Percentiles rank a stretch among this genome's conserved stretches.
These are phyloP conservation scores for Martes martes DNA, from an alignment of 2,113 vertebrate genomes.

Conservation along the genomic window DNA sequence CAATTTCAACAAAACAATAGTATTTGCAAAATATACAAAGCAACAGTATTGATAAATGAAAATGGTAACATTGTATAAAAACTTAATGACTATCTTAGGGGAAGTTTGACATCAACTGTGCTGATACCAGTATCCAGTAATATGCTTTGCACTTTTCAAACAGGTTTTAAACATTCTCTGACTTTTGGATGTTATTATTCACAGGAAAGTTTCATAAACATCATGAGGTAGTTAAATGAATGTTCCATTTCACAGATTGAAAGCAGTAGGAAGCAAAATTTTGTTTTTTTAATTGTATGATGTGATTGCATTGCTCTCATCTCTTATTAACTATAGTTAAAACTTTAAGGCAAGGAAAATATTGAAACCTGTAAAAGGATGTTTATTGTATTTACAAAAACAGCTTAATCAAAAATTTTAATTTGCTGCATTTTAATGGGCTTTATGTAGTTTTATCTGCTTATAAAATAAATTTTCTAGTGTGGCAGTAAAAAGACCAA, in stretches of 20 bases:
- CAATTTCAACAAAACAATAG: background rate
- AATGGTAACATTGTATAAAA: background rate
- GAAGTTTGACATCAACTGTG: background rate
- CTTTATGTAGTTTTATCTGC: background rate
- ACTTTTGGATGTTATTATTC: background rate
- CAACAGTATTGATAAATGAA: background rate
- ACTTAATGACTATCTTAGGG: background rate
- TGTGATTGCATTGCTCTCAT: background rate
- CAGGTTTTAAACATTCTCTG: background rate
- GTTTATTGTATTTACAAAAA: background rate
- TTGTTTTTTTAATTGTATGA: background rate
- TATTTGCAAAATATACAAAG: background rate
- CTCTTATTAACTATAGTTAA: background rate
- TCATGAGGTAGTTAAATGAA: background rate
- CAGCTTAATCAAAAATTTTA: background rate
- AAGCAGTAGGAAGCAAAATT: background rate
- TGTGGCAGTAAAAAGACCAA: background rate
- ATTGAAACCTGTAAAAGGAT: background rate
- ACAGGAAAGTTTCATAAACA: background rate
- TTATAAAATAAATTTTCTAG: background rate
- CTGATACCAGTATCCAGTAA: background rate
- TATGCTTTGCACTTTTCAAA: background rate
- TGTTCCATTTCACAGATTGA: background rate
- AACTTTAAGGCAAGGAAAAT: background rate
- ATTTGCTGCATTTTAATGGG: background rate